Evolutionary conservation across 2,113 vertebrate genomes (phyloP).

Genomic region (Tympanuchus pallidicinctus): DNA sequence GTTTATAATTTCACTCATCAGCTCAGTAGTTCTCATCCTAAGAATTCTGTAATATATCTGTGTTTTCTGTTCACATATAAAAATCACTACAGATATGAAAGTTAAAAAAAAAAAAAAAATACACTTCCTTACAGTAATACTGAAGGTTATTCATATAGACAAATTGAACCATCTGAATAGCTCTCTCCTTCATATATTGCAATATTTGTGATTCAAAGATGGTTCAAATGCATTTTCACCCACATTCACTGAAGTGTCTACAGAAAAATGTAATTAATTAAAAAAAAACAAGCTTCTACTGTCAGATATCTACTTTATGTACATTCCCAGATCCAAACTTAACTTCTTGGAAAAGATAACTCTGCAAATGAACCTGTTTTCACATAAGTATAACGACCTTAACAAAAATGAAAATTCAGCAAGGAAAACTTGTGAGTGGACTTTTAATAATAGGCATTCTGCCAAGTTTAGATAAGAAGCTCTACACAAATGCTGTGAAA

Average conservation of each 20-base stretch:
- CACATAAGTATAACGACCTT: not conserved
- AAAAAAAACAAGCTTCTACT: not conserved
- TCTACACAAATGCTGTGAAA: not conserved
- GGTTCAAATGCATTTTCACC: not conserved
- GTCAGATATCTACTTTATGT: not conserved
- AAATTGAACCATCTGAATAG: not conserved
- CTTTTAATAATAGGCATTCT: not conserved
- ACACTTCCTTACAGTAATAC: not conserved
- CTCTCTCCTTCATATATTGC: not conserved
- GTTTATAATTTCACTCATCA: not conserved
- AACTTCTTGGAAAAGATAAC: not conserved
- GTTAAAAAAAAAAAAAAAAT: not conserved
- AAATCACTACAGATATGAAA: not conserved
- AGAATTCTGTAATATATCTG: not conserved
- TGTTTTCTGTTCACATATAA: not conserved
- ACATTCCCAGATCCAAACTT: not conserved
- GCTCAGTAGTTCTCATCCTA: not conserved
- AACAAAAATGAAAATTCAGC: not conserved
- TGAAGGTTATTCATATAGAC: not conserved
- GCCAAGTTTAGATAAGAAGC: not conserved
- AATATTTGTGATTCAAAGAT: not conserved
- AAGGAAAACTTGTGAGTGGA: not conserved
- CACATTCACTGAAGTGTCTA: not conserved
- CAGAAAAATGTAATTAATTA: not conserved
- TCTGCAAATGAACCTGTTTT: not conserved